These are phyloP conservation scores for Sebastes trivittatus DNA, from an alignment of 2,797 vertebrate species.

Conservation along the genomic window DNA sequence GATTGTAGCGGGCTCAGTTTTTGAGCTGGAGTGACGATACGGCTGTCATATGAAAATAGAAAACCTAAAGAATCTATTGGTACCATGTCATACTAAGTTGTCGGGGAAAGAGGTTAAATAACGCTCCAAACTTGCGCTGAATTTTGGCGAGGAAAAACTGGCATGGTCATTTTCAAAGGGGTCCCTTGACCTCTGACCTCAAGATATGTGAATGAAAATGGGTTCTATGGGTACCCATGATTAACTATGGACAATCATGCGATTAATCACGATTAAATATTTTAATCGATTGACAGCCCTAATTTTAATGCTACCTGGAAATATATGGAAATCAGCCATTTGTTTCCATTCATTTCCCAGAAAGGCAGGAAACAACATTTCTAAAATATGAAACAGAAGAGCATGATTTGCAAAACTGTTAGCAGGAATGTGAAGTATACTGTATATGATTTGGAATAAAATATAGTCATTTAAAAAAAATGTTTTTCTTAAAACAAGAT, in stretches of 20 bases:
- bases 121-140: neutral
- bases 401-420: conserved; percentile 17
- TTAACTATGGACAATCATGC: neutral
- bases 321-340: neutral
- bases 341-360: neutral
- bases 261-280: neutral
- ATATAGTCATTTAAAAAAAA: too few relatives aligned
- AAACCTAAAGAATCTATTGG: neutral
- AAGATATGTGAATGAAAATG: neutral
- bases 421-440: neutral
- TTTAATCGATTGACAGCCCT: neutral
- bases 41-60: neutral
- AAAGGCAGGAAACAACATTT: neutral
- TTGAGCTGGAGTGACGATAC: neutral
- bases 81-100: neutral
- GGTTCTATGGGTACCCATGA: neutral
- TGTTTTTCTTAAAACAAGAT: neutral
- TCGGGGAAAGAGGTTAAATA: neutral
- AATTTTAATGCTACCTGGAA: neutral
- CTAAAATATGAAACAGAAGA: neutral
- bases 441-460: neutral
- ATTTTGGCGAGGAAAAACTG: neutral
- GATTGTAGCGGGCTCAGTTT: neutral
- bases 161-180: neutral
- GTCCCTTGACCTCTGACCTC: neutral